These are phyloP conservation scores for Regulus satrapa DNA, from an alignment of 2,113 vertebrate species.

Conservation along the genomic window DNA sequence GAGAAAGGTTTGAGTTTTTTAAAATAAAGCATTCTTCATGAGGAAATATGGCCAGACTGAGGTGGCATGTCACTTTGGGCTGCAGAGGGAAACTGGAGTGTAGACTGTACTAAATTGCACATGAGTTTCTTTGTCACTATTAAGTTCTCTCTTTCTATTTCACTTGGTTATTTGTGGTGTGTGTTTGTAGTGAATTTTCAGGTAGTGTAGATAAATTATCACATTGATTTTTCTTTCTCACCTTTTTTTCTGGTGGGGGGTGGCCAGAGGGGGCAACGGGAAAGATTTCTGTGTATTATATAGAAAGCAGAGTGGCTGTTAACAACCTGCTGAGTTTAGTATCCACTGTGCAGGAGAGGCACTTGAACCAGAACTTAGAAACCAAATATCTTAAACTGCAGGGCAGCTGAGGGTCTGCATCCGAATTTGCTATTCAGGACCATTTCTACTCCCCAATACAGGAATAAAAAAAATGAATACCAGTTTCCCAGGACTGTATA, in stretches of 20 bases:
- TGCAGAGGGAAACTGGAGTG: not conserved
- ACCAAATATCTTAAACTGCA: not conserved
- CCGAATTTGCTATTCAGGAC: not conserved
- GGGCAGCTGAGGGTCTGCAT: not conserved
- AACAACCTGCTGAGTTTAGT: not conserved
- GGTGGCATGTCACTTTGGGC: not conserved
- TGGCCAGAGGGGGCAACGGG: not conserved
- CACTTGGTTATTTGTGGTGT: not conserved
- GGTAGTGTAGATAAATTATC: not conserved
- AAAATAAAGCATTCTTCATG: not conserved
- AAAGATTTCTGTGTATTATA: not conserved
- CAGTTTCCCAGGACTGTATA: not conserved
- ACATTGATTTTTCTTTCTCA: conserved; percentile 43
- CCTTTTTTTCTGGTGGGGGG: not conserved
- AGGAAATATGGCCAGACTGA: not conserved
- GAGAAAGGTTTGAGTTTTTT: not conserved
- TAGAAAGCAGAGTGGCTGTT: not conserved
- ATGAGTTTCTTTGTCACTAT: not conserved
- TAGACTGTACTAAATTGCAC: not conserved
- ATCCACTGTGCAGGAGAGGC: not conserved
- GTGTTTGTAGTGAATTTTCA: conserved; percentile 5
- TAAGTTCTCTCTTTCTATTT: not conserved
- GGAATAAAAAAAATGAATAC: not conserved
- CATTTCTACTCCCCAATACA: not conserved
- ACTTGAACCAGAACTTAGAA: not conserved